A percentile compares a stretch with the other conserved stretches of the same genome.
Evolutionary conservation across 2,888 invertebrate genomes (phyloP).

Genomic region (Neoscelio sp.): DNA sequence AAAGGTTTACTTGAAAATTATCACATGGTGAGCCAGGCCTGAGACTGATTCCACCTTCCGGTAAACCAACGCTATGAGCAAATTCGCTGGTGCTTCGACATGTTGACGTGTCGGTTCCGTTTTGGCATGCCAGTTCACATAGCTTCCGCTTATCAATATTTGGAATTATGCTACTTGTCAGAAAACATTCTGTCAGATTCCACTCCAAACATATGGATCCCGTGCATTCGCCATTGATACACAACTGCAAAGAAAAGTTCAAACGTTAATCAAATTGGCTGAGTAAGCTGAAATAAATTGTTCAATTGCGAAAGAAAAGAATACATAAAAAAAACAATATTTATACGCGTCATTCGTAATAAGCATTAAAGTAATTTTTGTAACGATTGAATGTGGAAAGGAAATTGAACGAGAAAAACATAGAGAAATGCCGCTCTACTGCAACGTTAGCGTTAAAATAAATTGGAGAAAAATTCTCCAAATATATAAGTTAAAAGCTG

Average conservation of each 20-base stretch:
- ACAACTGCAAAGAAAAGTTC: slow-evolving; percentile 85
- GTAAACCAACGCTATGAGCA: slow-evolving; percentile 89
- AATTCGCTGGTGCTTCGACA: slow-evolving; percentile 96
- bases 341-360: background rate
- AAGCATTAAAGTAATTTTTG: too few species aligned
- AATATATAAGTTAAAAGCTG: slow-evolving; percentile 2
- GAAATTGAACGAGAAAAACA: background rate
- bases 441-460: background rate
- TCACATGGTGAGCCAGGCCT: slow-evolving; percentile 99
- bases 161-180: slow-evolving; percentile 90
- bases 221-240: slow-evolving; percentile 95
- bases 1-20: slow-evolving; percentile 93
- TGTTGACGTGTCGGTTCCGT: slow-evolving; percentile 88
- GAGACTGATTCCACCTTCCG: slow-evolving; percentile 92
- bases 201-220: slow-evolving; percentile 98
- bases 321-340: too few species aligned
- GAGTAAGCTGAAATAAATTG: too few species aligned
- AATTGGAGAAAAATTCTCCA: slow-evolving; percentile 1
- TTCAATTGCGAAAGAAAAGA: background rate
- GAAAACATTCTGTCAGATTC: slow-evolving; percentile 97
- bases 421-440: background rate
- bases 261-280: slow-evolving; percentile 10
- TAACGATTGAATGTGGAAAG: background rate
- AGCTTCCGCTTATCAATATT: slow-evolving; percentile 93
- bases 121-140: slow-evolving; percentile 99